These are phyloP conservation scores for Caenorhabditis brenneri DNA, from an alignment of 1,140 invertebrate species.

Conservation along the genomic window DNA sequence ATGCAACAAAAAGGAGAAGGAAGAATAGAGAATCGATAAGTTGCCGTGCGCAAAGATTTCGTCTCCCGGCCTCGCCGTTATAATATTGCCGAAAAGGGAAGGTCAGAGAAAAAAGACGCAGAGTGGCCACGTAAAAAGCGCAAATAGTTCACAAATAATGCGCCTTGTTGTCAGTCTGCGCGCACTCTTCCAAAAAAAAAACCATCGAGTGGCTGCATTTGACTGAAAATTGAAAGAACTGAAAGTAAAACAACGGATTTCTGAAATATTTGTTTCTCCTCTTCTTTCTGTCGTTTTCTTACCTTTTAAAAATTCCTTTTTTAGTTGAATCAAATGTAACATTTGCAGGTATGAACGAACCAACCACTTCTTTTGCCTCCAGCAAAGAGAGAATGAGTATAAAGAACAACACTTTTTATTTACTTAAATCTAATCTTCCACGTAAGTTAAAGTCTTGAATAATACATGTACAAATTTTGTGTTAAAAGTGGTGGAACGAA, in stretches of 20 bases:
- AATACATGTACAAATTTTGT: too few species aligned
- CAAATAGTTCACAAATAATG: not conserved
- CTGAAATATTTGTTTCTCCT: too few species aligned
- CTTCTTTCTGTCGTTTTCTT: too few species aligned
- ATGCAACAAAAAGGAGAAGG: not conserved
- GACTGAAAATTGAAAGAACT: too few species aligned
- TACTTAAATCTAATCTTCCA: not conserved
- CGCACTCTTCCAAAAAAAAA: too few species aligned
- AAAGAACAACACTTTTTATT: not conserved
- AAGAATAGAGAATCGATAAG: constrained; percentile 27
- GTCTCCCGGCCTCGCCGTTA: not conserved
- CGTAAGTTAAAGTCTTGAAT: not conserved
- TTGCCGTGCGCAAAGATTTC: constrained; percentile 22
- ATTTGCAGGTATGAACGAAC: constrained; percentile 15
- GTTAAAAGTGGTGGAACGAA: too few species aligned
- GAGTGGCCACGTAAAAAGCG: not conserved
- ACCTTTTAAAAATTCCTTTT: not conserved
- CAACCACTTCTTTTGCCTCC: not conserved
- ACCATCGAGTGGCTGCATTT: too few species aligned
- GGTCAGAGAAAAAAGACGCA: not conserved
- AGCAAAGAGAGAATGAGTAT: too few species aligned
- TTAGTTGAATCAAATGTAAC: not conserved
- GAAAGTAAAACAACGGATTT: too few species aligned
- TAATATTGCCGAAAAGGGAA: constrained; percentile 32
- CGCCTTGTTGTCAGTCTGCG: not conserved